Evolutionary conservation across 2,888 invertebrate genomes (phyloP).

Genomic region (Cataglyphis livida): DNA sequence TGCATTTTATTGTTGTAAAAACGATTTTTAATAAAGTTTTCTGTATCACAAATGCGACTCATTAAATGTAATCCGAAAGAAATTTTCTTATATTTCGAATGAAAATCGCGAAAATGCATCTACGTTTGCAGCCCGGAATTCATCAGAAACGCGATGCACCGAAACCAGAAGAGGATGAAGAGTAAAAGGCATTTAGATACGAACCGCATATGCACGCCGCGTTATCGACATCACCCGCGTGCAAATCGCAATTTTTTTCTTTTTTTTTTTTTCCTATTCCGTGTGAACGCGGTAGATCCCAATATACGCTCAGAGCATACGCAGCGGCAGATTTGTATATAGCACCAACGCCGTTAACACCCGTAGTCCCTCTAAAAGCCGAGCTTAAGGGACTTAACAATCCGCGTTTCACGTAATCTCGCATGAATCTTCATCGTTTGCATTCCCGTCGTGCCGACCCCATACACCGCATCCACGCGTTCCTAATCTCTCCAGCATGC

Average conservation of each 20-base stretch:
- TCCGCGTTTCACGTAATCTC: slow-evolving; percentile 75
- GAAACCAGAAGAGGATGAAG: neutral
- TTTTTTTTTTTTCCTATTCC: neutral
- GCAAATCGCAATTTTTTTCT: slow-evolving; percentile 60
- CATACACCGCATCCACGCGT: slow-evolving; percentile 15
- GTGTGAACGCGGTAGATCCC: slow-evolving; percentile 10
- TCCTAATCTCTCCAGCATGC: slow-evolving; percentile 43
- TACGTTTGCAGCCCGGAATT: neutral
- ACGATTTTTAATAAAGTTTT: neutral
- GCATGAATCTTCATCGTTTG: slow-evolving; percentile 76
- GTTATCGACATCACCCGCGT: slow-evolving; percentile 55
- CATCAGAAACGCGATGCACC: neutral
- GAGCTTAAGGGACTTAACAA: slow-evolving; percentile 75
- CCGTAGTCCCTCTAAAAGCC: slow-evolving; percentile 64
- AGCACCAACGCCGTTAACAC: slow-evolving; percentile 46
- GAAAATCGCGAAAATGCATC: neutral
- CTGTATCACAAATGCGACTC: neutral
- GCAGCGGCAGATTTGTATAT: slow-evolving; percentile 42
- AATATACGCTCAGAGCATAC: slow-evolving; percentile 12
- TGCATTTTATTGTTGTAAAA: neutral
- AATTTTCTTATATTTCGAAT: neutral
- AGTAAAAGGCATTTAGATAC: slow-evolving; percentile 37
- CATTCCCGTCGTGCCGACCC: slow-evolving; percentile 48
- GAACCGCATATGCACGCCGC: slow-evolving; percentile 30
- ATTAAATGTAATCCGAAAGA: neutral